These are phyloP conservation scores for Mormoops blainvillei DNA, from an alignment of 2,113 vertebrate genomes.

Conservation along the genomic window DNA sequence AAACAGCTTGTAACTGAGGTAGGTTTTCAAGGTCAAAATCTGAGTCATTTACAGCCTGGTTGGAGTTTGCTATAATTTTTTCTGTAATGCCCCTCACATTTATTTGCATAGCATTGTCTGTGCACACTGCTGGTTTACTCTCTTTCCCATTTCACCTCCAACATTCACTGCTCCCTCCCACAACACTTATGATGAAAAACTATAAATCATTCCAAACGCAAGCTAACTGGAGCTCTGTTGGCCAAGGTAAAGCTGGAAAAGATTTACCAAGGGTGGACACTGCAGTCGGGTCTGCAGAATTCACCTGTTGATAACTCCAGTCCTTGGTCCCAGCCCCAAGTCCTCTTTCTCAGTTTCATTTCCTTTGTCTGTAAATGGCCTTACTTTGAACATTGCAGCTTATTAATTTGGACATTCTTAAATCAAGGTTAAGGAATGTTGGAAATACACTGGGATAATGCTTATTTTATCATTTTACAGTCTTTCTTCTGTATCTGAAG, in stretches of 20 bases:
- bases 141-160: neutral
- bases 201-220: conserved; percentile 14
- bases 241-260: neutral
- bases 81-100: neutral
- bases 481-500: no score
- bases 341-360: neutral
- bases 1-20: neutral
- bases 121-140: neutral
- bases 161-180: neutral
- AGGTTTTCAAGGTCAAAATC: neutral
- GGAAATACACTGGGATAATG: neutral
- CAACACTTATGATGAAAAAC: conserved; percentile 25
- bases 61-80: neutral
- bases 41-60: neutral
- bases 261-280: neutral
- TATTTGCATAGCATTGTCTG: neutral
- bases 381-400: neutral
- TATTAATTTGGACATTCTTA: neutral
- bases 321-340: neutral
- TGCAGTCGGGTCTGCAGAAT: neutral
- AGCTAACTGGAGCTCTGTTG: neutral
- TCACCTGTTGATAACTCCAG: neutral
- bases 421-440: neutral
- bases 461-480: neutral
- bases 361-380: neutral